Conservation (phyloP, 2,113 vertebrate genomes). For the Oryzias javanicus region DNA sequence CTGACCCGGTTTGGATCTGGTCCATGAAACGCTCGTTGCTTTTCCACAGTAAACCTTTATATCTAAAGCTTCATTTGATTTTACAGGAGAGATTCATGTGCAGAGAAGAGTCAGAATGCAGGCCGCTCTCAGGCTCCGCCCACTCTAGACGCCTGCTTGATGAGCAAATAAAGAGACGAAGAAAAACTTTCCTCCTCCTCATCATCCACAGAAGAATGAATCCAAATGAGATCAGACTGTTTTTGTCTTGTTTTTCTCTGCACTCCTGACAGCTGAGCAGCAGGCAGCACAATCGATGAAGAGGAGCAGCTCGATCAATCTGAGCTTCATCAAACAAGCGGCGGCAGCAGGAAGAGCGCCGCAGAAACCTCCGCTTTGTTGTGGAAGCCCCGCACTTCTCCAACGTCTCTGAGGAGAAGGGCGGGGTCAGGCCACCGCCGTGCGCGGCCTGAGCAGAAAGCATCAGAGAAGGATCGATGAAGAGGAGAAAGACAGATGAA, state of each 20-base stretch:
- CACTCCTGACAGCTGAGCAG: conserved; percentile 17
- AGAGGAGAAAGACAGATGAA: no score
- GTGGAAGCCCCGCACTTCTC: no score
- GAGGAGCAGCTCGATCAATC: conserved; percentile 53
- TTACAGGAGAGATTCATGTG: conserved; percentile 97
- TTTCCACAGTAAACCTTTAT: no score
- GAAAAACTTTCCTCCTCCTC: conserved; percentile 89
- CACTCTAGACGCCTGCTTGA: conserved; percentile 86
- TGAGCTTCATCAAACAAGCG: conserved; percentile 25
- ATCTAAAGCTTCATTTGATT: conserved; percentile 89
- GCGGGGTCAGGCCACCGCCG: no score
- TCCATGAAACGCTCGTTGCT: no score
- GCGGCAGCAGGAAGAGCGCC: conserved; percentile 2
- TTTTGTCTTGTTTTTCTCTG: conserved; percentile 38
- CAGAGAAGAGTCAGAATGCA: conserved; percentile 95
- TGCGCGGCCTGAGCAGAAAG: no score
- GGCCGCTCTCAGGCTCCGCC: conserved; percentile 84
- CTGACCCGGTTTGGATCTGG: no score
- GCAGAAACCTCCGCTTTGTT: no score
- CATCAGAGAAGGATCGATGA: no score
- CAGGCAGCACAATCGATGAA: conserved; percentile 44
- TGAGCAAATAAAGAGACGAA: conserved; percentile 99
- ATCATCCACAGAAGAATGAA: conserved; percentile 64
- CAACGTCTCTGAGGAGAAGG: no score
- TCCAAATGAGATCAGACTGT: conserved; percentile 60